Evolutionary conservation across 2,888 invertebrate species (phyloP), one percentile per base, ranked within the genome.

Genomic region (Nebria brevicollis): DNA sequence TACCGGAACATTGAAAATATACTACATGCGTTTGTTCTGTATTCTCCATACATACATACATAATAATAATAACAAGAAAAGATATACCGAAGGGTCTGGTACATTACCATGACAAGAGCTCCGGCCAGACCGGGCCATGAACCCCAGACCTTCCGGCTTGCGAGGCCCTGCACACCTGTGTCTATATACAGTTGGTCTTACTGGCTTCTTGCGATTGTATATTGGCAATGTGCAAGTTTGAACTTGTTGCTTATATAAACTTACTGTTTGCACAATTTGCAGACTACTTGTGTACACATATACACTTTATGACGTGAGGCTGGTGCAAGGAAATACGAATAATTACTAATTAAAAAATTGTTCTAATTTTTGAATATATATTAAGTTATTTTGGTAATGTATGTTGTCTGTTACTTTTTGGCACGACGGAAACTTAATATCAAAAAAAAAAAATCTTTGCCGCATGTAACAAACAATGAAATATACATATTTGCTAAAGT

Each of bases 101-200:
- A 34, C 70, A 80, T 80, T 80, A 80, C 68, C 79, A 80, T 80
- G 42, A 80, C 79, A 80, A 80, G 79, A 75, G 79, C 64, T 20
- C n/a, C 26, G 34, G 25, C 11, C 70, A 64, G 78, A 64, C 77
- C 42, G 66, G 74, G 75, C 74, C 75, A 70, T 68, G 79, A 80
- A 80, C 79, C 54, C 75, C 72, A 65, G 79, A 72, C 75, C 79
- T 80, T 80, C 79, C 79, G 79, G 79, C 75, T 68, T 43, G 74
- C 66, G 75, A 75, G 20, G 75, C 54, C 54, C 54, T 75, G 79
- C 73, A 80, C 79, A 80, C 79, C 79, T 80, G 79, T 80, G 66
- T 76, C 26, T 66, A 26, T 66, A 66, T 70, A 10, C 70, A 70
- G 70, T 70, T 26, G 54, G 54, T 13, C 54, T 13, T 8, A 13